A percentile compares a stretch with the other conserved stretches of the same genome.
Evolutionary conservation across 2,113 vertebrate genomes (phyloP).

Genomic region (Tragelaphus buxtoni): DNA sequence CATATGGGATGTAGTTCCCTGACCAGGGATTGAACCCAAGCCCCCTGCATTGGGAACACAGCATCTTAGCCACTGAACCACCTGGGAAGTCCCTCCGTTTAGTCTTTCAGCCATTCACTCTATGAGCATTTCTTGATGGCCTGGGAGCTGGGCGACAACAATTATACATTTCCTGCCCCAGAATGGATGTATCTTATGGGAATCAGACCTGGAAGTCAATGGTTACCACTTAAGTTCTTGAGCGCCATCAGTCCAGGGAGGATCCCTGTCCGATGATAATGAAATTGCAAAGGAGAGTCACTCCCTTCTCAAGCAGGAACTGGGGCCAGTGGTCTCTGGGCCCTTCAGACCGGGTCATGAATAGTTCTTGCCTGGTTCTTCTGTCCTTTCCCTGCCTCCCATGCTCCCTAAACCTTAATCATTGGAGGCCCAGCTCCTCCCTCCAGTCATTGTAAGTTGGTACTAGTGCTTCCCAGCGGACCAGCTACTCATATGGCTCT

Average conservation of each 20-base stretch:
- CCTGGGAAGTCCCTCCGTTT: background rate
- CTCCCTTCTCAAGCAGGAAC: no score
- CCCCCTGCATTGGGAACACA: background rate
- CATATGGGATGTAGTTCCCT: background rate
- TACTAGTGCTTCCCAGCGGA: background rate
- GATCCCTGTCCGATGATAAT: no score
- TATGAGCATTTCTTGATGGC: background rate
- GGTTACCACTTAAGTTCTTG: background rate
- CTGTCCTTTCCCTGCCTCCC: background rate
- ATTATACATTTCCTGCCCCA: background rate
- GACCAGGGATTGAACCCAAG: background rate
- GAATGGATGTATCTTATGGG: background rate
- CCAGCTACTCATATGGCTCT: fast-evolving
- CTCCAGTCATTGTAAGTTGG: background rate
- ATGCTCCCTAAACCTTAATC: background rate
- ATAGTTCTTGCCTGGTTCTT: background rate
- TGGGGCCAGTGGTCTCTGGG: background rate
- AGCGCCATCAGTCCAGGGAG: background rate
- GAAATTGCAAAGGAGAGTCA: background rate
- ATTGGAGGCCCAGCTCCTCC: background rate
- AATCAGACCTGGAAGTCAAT: background rate
- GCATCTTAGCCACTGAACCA: background rate
- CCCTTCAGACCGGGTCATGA: no score
- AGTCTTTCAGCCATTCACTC: no score
- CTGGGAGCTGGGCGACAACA: background rate